These are phyloP conservation scores for Esperia sulphurella DNA, from an alignment of 2,888 invertebrate genomes.

Conservation along the genomic window DNA sequence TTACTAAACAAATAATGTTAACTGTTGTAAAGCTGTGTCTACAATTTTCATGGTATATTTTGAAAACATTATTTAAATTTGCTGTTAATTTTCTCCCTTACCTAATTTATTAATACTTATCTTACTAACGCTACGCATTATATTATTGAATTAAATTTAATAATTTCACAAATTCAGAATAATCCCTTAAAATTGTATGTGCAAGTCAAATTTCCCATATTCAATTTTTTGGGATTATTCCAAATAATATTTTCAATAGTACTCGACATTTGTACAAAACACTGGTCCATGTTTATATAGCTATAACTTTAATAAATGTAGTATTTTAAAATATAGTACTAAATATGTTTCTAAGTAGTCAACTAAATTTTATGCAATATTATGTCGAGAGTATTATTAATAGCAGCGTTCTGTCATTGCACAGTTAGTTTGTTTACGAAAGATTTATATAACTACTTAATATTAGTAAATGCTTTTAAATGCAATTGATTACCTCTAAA, in stretches of 20 bases:
- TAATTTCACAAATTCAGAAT: slow-evolving; percentile 55
- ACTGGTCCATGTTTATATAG: slow-evolving; percentile 37
- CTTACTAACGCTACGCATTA: not conserved
- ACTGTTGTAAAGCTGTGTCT: no score
- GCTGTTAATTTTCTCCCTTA: no score
- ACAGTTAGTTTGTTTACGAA: not conserved
- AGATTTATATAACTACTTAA: slow-evolving; percentile 16
- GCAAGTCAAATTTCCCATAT: slow-evolving; percentile 9
- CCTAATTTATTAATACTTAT: not conserved
- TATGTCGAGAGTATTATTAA: not conserved
- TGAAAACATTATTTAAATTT: no score
- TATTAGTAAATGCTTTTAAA: slow-evolving; percentile 64
- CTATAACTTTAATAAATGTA: slow-evolving; percentile 58
- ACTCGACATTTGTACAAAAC: slow-evolving; percentile 55
- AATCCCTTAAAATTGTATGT: slow-evolving; percentile 50
- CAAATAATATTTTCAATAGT: slow-evolving; percentile 45
- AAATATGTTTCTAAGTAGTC: slow-evolving; percentile 1
- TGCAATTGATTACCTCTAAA: slow-evolving; percentile 65
- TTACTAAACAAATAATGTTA: no score
- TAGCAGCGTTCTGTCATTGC: not conserved
- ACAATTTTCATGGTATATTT: no score
- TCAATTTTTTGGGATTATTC: slow-evolving; percentile 65
- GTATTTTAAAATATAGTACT: slow-evolving; percentile 17
- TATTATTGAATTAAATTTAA: slow-evolving; percentile 6
- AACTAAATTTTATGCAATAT: slow-evolving; percentile 1